Percentiles rank a stretch among this genome's conserved stretches.
These are phyloP conservation scores for Lanistes nyassanus DNA, from an alignment of 1,140 invertebrate species.

Conservation along the genomic window DNA sequence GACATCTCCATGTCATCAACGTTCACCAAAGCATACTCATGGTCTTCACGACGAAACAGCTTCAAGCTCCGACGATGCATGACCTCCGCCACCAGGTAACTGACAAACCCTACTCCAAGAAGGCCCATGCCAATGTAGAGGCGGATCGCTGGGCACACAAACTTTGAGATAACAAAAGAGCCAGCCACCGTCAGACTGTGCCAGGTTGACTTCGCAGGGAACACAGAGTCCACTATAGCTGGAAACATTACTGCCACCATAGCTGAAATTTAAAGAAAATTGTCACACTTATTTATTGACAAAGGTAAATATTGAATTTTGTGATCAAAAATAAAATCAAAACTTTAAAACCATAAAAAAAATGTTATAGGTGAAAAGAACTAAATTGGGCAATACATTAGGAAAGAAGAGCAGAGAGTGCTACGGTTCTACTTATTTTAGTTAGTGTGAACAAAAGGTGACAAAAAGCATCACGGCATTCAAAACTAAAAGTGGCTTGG, in stretches of 20 bases:
- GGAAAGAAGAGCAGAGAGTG: no score
- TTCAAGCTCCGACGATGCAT: background rate
- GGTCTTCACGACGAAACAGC: conserved; percentile 6
- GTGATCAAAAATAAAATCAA: no score
- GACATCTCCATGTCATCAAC: background rate
- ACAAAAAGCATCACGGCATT: no score
- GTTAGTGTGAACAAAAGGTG: no score
- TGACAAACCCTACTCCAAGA: conserved; percentile 38
- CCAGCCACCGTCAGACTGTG: conserved; percentile 37
- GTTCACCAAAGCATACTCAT: conserved; percentile 6
- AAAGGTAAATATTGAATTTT: no score
- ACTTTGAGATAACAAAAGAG: conserved; percentile 41
- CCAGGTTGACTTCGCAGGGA: conserved; percentile 45
- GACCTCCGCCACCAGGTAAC: conserved; percentile 45
- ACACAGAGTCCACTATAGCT: conserved; percentile 39
- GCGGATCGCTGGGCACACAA: conserved; percentile 46
- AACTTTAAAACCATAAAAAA: no score
- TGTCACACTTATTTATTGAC: no score
- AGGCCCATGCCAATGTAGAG: conserved; percentile 42
- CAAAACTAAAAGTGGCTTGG: no score
- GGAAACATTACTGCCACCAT: conserved; percentile 42
- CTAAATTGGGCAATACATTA: no score
- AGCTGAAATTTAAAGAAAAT: conserved; percentile 37
- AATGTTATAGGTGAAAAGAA: no score
- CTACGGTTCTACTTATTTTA: no score